These are phyloP conservation scores for Drosophila acutilabella DNA, from an alignment of 2,888 invertebrate genomes.

Conservation along the genomic window DNA sequence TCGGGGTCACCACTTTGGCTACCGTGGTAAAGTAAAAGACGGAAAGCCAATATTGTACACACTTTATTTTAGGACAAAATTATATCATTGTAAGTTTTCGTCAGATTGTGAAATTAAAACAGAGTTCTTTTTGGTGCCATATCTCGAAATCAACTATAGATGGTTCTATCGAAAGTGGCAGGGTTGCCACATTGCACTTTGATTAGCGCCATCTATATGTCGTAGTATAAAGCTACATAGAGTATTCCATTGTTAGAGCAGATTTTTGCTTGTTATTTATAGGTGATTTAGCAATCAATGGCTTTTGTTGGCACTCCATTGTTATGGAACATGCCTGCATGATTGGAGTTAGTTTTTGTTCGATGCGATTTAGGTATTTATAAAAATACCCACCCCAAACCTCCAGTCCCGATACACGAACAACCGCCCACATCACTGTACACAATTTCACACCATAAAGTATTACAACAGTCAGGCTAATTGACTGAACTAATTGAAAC, in stretches of 20 bases:
- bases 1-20: too few species aligned
- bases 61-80: too few species aligned
- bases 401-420: background rate
- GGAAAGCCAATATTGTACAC: too few species aligned
- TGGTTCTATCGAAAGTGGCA: too few species aligned
- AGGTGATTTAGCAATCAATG: conserved; percentile 4
- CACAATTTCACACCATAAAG: background rate
- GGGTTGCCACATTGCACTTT: too few species aligned
- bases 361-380: background rate
- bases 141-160: too few species aligned
- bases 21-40: too few species aligned
- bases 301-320: conserved; percentile 5
- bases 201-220: too few species aligned
- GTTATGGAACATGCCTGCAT: background rate
- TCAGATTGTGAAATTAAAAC: too few species aligned
- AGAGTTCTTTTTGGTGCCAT: too few species aligned
- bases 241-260: background rate
- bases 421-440: background rate
- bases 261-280: background rate
- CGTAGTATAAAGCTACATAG: background rate
- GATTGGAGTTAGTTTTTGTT: background rate
- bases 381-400: too few species aligned
- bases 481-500: conserved; percentile 8
- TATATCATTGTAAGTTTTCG: too few species aligned
- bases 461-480: conserved; percentile 5